These are phyloP conservation scores for Tenrec ecaudatus DNA, from an alignment of 2,113 vertebrate species.

Conservation along the genomic window DNA sequence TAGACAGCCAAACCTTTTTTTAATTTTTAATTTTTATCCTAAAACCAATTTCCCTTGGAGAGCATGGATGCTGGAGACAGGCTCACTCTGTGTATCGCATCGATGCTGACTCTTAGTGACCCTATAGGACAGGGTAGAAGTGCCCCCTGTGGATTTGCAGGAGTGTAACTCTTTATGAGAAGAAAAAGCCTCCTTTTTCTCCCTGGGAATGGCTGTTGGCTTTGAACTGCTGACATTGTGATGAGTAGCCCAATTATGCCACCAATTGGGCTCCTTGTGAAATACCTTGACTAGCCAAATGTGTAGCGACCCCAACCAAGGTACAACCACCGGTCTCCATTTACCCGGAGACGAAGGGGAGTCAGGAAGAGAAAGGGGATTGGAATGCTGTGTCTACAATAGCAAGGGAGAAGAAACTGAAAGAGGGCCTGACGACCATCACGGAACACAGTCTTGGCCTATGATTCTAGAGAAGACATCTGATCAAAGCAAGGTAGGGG, in stretches of 20 bases:
- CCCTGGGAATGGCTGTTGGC: too few species aligned
- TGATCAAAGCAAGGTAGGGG: background rate
- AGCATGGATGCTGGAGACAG: background rate
- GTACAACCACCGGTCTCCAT: too few species aligned
- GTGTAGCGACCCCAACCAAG: too few species aligned
- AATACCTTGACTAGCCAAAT: too few species aligned
- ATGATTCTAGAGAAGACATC: background rate
- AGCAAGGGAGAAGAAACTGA: background rate
- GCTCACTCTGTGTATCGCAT: background rate
- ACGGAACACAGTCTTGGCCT: background rate
- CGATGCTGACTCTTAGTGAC: too few species aligned
- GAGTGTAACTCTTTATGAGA: too few species aligned
- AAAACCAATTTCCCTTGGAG: background rate
- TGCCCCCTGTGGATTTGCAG: too few species aligned
- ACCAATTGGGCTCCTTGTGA: too few species aligned
- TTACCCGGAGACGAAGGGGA: background rate
- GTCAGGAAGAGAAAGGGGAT: background rate
- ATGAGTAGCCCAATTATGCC: too few species aligned
- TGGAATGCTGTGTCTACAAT: background rate
- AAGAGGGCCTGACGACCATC: background rate
- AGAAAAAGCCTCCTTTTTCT: too few species aligned
- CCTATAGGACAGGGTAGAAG: too few species aligned
- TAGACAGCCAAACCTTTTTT: background rate
- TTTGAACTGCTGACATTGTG: too few species aligned
- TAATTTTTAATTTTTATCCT: background rate